Evolutionary conservation across 2,113 vertebrate genomes (phyloP).

Genomic region (Taxidea taxus): DNA sequence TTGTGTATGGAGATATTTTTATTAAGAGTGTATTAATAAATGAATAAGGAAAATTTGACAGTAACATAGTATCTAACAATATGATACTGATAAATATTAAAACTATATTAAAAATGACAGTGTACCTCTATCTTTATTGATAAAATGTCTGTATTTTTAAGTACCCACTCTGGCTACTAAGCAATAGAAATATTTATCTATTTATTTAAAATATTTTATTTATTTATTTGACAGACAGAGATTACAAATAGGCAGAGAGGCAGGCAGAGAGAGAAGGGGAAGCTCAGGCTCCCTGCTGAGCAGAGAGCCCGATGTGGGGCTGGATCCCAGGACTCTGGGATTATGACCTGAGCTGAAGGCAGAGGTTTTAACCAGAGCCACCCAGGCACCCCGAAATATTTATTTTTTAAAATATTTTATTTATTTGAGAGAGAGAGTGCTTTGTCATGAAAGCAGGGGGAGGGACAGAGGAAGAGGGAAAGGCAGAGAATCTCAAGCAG

Average conservation of each 20-base stretch:
- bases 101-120: neutral
- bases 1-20: neutral
- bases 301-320: too few species aligned
- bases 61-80: neutral
- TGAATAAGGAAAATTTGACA: neutral
- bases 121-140: neutral
- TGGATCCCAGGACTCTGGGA: too few species aligned
- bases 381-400: too few species aligned
- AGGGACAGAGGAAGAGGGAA: neutral
- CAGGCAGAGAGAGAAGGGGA: too few species aligned
- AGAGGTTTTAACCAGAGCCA: too few species aligned
- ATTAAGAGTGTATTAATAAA: neutral
- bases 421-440: neutral
- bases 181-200: neutral
- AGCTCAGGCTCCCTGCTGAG: too few species aligned
- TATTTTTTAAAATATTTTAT: too few species aligned
- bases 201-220: too few species aligned
- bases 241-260: too few species aligned
- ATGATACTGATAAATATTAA: conserved; percentile 13
- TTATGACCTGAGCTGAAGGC: too few species aligned
- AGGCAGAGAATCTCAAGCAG: neutral
- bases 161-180: neutral
- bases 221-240: neutral
- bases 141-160: neutral
- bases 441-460: neutral